Evolutionary conservation across 2,113 vertebrate genomes (phyloP), one percentile per base, ranked within the genome.

Genomic region (Spermophilus dauricus): DNA sequence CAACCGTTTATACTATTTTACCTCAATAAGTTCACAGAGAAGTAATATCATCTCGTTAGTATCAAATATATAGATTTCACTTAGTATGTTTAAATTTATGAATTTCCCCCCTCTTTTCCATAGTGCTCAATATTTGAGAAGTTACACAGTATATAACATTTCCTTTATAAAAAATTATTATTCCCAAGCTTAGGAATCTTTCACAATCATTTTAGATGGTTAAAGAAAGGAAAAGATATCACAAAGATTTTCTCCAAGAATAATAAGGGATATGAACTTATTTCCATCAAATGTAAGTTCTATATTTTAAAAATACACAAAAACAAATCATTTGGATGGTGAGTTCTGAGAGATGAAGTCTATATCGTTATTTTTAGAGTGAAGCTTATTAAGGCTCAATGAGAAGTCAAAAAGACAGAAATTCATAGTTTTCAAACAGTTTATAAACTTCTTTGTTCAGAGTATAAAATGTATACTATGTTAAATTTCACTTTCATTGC

Each of bases 401-500:
- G 32, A 94, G 37, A 91, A 96, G 89, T 72, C 18, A 81, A 18
- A 92, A 69, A 37, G 61, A 83, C 73, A 76, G 39, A 56, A 73
- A n/a, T 53, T 89, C 75, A 75, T 8, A 18, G 22, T 76, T 48
- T 51, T 92, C 12, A 70, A 88, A 93, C 2, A 77, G n/a, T 80
- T 80, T 78, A 96, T 45, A 87, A 86, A 83, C 18, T 65, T 32
- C 12, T 85, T 93, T 39, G 18, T 67, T 65, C 65, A 73, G 53
- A 88, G 48, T 65, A 11, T 22, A 81, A 95, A 77, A 97, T 81
- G 11, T 63, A 53, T 45, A 92, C 20, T 18, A 76, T 13, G 65
- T 89, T 58, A 92, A 90, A 94, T 86, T 95, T 95, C 39, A 90
- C 42, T 87, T 96, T 96, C 12, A 83, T 69, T 75, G 76, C 58